Evolutionary conservation across 2,888 invertebrate genomes (phyloP), one percentile per base, ranked within the genome.

Genomic region (Kuschelorhynchus macadamiae): DNA sequence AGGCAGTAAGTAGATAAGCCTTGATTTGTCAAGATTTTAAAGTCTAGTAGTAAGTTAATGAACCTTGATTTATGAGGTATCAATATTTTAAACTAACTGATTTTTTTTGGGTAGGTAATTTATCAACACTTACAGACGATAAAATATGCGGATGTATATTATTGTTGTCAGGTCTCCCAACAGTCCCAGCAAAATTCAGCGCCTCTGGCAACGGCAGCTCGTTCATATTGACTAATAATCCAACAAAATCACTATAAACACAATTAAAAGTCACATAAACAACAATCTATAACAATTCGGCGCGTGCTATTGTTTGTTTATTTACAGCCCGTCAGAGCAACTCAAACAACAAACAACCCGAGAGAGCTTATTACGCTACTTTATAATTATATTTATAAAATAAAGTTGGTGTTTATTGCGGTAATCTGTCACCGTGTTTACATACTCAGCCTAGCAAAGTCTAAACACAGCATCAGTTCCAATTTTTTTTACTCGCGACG

Each of bases 401-500:
- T 67, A 61, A 47, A 30, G 42, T 42, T 21, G 63, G 30, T 60
- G 60, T 60, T 60, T 49, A 49, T 53, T 32, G 21, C 47, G 32
- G 41, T 46, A 67, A 67, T 62, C 67, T 67, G 62, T 62, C 67
- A 67, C 47, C 32, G 62, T 67, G 67, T 67, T 67, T 67, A 67
- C 62, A 67, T 62, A 57, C 57, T 61, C 20, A 53, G 60, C 47
- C 60, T 66, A 41, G 46, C 47, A 39, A 67, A 55, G 67, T 67
- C 67, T 67, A 67, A 67, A 67, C 67, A 67, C 49, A 52, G 56
- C 61, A 41, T 49, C 67, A 14, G 42, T 36, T 17, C 42, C 36
- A 57, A 59, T 67, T 67, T 67, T 67, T 67, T 67, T 52, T 36
- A 20, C 17, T 39, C 36, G 49, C 50, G 60, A 21, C 49, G 36